Base-by-base conservation (phyloP, 92 coral and sea anemone genomes). In the Epizoanthus rinbou region DNA sequence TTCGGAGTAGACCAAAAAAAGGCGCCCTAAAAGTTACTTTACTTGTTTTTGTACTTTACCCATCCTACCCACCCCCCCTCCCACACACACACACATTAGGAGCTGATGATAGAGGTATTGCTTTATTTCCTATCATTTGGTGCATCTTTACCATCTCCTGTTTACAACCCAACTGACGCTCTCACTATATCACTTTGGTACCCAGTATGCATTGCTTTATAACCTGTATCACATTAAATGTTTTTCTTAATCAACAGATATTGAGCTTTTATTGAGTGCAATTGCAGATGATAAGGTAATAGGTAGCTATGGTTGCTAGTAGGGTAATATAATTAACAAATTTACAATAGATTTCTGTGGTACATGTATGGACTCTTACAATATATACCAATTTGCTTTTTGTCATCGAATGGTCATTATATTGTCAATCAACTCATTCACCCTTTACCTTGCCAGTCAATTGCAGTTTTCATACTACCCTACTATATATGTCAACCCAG, bases 271-370 rank as follows among this genome's bases (percentile, higher is more conserved):
- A 69, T 59, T 94, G 80, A 71, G 87, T 47, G 76, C 84, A 15
- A 88, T 96, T 64, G 88, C 72, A 60, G 75, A 85, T 84, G 98
- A 96, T 82, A 83, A 91, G 87, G 98, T 95, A 89, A 87, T 93
- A 89, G 21, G 3, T 41, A 47, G 11, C 69, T 28, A 28, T 28
- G 31, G 31, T 28, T 28, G 0, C 31, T 28, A 28, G 0, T 28
- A 28, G 31, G 31, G 2, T 28, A 28, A 28, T 28, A 28, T 28
- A 28, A 28, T 28, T 28, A 28, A 28, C 31, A 28, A 28, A 28
- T 28, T 0, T 0, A 28, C 31, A 28, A 28, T 28, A 28, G 31
- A 28, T 60, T 60, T 28, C 8, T 7, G 17, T n/a, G 65, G 9
- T 58, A 18, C 16, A 10, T 15, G 64, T 28, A 28, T 28, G 31